Evolutionary conservation across 2,888 invertebrate genomes (phyloP), one percentile per base, ranked within the genome.

Genomic region (Desoria tigrina): DNA sequence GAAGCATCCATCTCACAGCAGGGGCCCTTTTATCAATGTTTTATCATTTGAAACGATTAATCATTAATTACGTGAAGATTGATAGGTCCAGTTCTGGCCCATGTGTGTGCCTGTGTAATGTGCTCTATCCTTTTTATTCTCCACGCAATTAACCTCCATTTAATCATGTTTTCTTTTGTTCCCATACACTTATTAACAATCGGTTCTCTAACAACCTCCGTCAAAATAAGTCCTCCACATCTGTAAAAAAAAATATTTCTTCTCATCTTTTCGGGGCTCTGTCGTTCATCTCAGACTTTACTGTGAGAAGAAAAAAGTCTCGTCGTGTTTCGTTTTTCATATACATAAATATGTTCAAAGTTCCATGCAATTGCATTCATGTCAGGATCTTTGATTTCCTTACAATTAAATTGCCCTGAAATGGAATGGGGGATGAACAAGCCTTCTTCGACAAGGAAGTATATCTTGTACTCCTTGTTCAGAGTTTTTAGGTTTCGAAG

Each of bases 1-100:
- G 26, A 27, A 54, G 32, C 54, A 54, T 54, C 54, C 18, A 18
- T 32, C 54, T 54, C 54, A 28, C 51, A 51, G 54, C 28, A 9
- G 54, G 54, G 37, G 27, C 26, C 37, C 32, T 54, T 32, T 54
- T 54, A 54, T 54, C 54, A 21, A 54, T 54, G n/a, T 54, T 54
- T 51, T 32, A 54, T 54, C 28, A 28, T 32, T 32, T 32, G 18
- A n/a, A 54, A 18, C 37, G 37, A 32, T 54, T 32, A 54, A 32
- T 32, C 28, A 32, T 54, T 54, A 54, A 54, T 54, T 54, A 54
- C 37, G 3, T 27, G 11, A 54, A 54, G 54, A 54, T 54, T 54
- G 54, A 54, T 54, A 21, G 54, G n/a, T 32, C 18, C 37, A 54
- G 32, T 54, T 23, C 26, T 23, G 11, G 3, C 24, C 24, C 51